Evolutionary conservation across 1,140 invertebrate species (phyloP).

Genomic region (Drosophila mojavensis): DNA sequence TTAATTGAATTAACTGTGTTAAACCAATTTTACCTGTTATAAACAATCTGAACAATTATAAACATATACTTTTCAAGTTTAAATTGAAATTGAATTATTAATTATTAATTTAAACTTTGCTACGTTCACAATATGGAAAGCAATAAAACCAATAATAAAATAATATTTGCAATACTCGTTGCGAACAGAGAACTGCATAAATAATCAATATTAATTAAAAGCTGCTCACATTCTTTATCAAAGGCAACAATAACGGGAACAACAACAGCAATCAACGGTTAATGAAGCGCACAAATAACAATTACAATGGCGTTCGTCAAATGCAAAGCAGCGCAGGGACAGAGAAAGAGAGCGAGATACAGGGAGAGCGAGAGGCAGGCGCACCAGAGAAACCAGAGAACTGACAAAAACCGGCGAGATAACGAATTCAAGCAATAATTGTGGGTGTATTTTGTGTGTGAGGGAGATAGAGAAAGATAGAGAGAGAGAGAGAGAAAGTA

Average conservation of each 20-base stretch:
- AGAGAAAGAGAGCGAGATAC: constrained; percentile 3
- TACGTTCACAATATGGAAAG: neutral
- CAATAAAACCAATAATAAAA: too few relatives aligned
- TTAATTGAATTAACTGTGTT: too few relatives aligned
- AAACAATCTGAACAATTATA: neutral
- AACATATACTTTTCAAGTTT: neutral
- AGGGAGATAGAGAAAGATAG: neutral
- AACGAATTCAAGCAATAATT: constrained; percentile 48
- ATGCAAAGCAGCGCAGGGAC: constrained; percentile 23
- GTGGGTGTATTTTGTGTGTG: constrained; percentile 18
- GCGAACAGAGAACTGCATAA: constrained; percentile 5
- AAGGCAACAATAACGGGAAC: neutral
- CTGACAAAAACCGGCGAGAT: constrained; percentile 32
- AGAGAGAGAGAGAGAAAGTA: neutral
- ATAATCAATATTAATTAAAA: constrained; percentile 70
- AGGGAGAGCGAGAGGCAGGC: constrained; percentile 17
- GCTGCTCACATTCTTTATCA: constrained; percentile 34
- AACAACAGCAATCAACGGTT: constrained; percentile 49
- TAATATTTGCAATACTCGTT: neutral
- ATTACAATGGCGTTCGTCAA: constrained; percentile 53
- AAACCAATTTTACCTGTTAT: too few relatives aligned
- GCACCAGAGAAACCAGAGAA: constrained; percentile 8
- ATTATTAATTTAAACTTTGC: neutral
- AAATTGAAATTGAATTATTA: neutral
- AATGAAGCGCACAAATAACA: constrained; percentile 72